Evolutionary conservation across 2,888 invertebrate genomes (phyloP).

Genomic region (Hypsopygia costalis): DNA sequence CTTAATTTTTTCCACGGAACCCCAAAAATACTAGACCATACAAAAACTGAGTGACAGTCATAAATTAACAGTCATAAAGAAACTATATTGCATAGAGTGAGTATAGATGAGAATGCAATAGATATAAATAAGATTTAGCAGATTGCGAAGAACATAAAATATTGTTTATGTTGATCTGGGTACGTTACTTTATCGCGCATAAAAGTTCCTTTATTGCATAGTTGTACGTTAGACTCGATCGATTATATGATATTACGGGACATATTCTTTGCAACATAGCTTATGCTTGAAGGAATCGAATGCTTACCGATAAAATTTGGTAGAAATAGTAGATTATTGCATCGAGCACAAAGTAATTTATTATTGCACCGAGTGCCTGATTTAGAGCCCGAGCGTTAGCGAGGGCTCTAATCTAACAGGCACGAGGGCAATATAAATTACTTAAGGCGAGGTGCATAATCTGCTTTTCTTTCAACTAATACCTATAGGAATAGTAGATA

Average conservation of each 20-base stretch:
- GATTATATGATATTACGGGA: slow-evolving; percentile 45
- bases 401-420: too few species aligned
- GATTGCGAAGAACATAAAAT: slow-evolving; percentile 70
- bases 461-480: too few species aligned
- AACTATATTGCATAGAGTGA: slow-evolving; percentile 18
- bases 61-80: slow-evolving; percentile 58
- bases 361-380: too few species aligned
- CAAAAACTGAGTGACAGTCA: slow-evolving; percentile 34
- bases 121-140: slow-evolving; percentile 71
- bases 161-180: slow-evolving; percentile 70
- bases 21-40: slow-evolving; percentile 47
- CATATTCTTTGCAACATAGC: slow-evolving; percentile 15
- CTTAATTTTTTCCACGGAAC: too few species aligned
- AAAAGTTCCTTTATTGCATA: slow-evolving; percentile 64
- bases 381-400: too few species aligned
- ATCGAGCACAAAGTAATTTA: too few species aligned
- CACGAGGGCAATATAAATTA: too few species aligned
- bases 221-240: slow-evolving; percentile 52
- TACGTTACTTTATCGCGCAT: slow-evolving; percentile 67
- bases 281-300: too few species aligned
- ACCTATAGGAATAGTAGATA: too few species aligned
- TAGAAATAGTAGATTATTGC: too few species aligned
- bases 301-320: too few species aligned
- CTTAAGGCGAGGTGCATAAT: too few species aligned
- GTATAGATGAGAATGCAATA: slow-evolving; percentile 11